Base-by-base conservation (phyloP, 2,888 invertebrate genomes). In the Onchidella celtica region DNA sequence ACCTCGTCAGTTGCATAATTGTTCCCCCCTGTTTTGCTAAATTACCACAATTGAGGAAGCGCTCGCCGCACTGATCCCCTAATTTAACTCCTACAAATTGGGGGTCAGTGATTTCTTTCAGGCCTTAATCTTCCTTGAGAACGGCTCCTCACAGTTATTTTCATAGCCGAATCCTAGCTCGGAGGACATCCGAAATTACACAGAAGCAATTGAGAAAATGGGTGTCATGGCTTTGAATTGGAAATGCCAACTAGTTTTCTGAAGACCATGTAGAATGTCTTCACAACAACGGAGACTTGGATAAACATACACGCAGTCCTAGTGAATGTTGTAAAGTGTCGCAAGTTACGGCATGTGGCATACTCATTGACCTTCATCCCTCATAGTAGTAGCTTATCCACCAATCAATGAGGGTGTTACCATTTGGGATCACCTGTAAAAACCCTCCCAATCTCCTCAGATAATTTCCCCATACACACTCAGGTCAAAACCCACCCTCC, bases 1-100 rank as follows among this genome's bases (percentile, higher is more conserved):
- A 40, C 55, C 69, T 69, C 78, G 34, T 38, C 59, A 38, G 69
- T 78, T 78, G 69, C 78, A 68, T 78, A 68, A 78, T 78, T 78
- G 78, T 69, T 55, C 78, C 69, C 66, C 55, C 55, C 61, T 36
- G 68, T 68, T 78, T 32, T 68, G 32, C 78, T 69, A 59, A 73
- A 73, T 73, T 73, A 73, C 73, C 61, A n/a, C 73, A 73, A 73
- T 73, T 73, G 73, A 47, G 61, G 73, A n/a, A 73, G 59, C 73
- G 36, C 40, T 55, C 55, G n/a, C 40, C 32, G n/a, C 55, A 9
- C 47, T 34, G 65, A 76, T 55, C 66, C 57, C 27, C 55, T 76
- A 65, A 73, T 34, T 73, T 55, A 73, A 38, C 73, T 61, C 36
- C 73, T 61, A 6, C 61, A 73, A 61, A 73, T 73, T 73, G 61